A percentile compares a stretch with the other conserved stretches of the same genome.
These are phyloP conservation scores for Julus scanicus DNA, from an alignment of 2,888 invertebrate genomes.

Conservation along the genomic window DNA sequence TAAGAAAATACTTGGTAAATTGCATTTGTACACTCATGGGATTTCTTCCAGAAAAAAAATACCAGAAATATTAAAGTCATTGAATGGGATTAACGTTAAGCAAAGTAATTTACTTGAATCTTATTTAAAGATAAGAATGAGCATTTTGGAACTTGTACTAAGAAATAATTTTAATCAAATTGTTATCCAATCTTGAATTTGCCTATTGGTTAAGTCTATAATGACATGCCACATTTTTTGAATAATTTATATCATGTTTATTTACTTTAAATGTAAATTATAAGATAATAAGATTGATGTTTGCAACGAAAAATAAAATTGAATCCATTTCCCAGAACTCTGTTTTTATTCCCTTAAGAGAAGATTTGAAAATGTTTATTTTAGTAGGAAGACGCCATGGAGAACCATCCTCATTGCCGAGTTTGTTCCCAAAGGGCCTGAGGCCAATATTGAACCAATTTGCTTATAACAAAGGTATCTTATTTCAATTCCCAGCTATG, in stretches of 20 bases:
- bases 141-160: too few species aligned
- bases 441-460: constrained; percentile 20
- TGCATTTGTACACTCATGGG: too few species aligned
- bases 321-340: background rate
- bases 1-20: too few species aligned
- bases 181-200: background rate
- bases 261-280: background rate
- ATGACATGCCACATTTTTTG: background rate
- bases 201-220: background rate
- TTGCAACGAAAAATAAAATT: background rate
- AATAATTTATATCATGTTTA: background rate
- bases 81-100: too few species aligned
- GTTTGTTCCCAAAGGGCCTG: background rate
- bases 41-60: too few species aligned
- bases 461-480: background rate
- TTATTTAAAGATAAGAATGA: too few species aligned
- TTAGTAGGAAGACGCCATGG: constrained; percentile 8
- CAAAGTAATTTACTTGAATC: too few species aligned
- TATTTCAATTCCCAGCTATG: background rate
- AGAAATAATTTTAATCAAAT: background rate
- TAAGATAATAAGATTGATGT: background rate
- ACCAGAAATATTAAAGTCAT: too few species aligned
- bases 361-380: background rate
- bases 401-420: background rate
- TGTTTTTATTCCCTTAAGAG: constrained; percentile 27